These are phyloP conservation scores for Mohoua ochrocephala DNA, from an alignment of 2,113 vertebrate genomes.

Conservation along the genomic window DNA sequence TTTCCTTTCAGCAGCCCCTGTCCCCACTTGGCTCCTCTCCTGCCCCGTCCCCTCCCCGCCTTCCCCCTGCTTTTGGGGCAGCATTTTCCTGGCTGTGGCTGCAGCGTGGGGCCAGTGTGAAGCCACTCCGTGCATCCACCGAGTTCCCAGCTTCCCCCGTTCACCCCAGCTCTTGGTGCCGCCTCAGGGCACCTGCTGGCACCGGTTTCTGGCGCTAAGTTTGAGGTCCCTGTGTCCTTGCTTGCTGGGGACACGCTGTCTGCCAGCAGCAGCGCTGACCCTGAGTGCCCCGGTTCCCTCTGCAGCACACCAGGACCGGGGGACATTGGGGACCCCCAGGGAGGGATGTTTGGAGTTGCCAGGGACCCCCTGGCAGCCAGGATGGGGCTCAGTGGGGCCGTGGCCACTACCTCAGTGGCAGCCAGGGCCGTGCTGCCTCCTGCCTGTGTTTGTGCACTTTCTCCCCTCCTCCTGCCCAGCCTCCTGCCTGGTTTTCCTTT, in stretches of 20 bases:
- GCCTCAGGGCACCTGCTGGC: neutral
- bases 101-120: rapidly evolving
- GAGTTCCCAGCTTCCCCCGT: rapidly evolving
- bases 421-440: neutral
- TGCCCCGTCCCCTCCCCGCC: neutral
- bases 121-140: neutral
- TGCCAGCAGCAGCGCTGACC: neutral
- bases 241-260: rapidly evolving
- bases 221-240: rapidly evolving
- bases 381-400: rapidly evolving
- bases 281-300: neutral
- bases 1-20: neutral
- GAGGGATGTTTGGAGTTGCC: neutral
- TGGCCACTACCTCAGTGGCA: rapidly evolving
- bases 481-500: neutral
- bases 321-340: rapidly evolving
- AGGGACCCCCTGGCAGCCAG: neutral
- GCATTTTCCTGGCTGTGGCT: neutral
- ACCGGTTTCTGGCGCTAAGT: neutral
- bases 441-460: neutral
- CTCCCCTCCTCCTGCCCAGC: neutral
- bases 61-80: neutral
- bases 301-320: neutral
- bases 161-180: neutral
- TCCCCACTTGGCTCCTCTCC: neutral